Base-by-base conservation (phyloP, 2,888 invertebrate genomes). In the Ethmia dodecea region DNA sequence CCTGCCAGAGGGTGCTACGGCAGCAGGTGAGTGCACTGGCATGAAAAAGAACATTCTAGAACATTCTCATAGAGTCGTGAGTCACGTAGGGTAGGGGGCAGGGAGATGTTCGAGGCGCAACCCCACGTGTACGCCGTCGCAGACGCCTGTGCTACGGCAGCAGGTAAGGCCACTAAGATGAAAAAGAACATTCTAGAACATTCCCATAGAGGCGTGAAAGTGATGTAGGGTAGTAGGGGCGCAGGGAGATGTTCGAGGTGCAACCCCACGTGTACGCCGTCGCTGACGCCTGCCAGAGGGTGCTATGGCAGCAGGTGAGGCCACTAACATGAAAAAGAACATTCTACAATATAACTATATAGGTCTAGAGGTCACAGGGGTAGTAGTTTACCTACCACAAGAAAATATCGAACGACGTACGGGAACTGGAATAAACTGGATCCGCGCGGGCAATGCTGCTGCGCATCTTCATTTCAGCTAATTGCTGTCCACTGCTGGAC, bases 111-210 rank as follows among this genome's bases (percentile, higher is more conserved):
- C 70, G 99, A 99, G 75, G 94, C 98, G 61, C 92, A 94, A 0
- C 99, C 99, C 0, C 99, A 99, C 71, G 95, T 99, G 49, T 99
- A 95, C 79, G 98, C 99, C n/a, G 94, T 99, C 39, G 98, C 98
- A 1, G 99, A 99, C 75, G 93, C 96, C 5, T 97, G 98, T 31
- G 40, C 94, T 99, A 89, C 93, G 97, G 68, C 93, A 98, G 65
- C 89, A 91, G 84, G 86, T 84, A 37, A 45, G 48, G 15, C 10
- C 11, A 10, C 26, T 22, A n/a, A n/a, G 9, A 8, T n/a, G 22
- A n/a, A 22, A 3, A n/a, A 22, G n/a, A 22, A 22, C 20, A 20
- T 20, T 20, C 20, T 20, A 20, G 20, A 1, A 9, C 20, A 8
- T 4, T n/a, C n/a, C n/a, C n/a, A n/a, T n/a, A n/a, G n/a, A n/a